These are phyloP conservation scores for Pocillopora damicornis DNA, from an alignment of 64 coral and sea anemone genomes.

Conservation along the genomic window DNA sequence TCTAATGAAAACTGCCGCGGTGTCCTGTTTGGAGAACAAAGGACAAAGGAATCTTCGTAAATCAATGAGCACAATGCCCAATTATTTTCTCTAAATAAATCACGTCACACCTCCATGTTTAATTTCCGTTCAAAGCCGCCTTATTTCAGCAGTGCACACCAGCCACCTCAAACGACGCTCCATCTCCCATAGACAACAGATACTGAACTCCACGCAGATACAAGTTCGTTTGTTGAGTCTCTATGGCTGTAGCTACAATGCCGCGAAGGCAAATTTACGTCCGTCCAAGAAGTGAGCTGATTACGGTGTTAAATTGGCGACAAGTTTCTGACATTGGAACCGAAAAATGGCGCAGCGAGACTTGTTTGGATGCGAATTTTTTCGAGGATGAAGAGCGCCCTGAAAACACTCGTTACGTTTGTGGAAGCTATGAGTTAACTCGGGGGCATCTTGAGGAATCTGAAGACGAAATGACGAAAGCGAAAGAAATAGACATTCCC, in stretches of 20 bases:
- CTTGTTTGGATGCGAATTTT: conserved; percentile 24
- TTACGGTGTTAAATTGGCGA: conserved; percentile 23
- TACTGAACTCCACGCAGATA: neutral
- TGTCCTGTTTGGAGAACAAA: conserved; percentile 14
- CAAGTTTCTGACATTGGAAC: conserved; percentile 5
- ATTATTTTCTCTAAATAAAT: conserved; percentile 15
- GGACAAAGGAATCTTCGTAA: conserved; percentile 15
- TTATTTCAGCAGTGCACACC: too few relatives aligned
- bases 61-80: conserved; percentile 4
- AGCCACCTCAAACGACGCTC: neutral
- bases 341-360: conserved; percentile 1
- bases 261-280: conserved; percentile 27
- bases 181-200: neutral
- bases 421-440: conserved; percentile 32
- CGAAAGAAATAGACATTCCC: neutral
- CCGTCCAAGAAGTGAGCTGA: conserved; percentile 10
- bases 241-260: neutral
- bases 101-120: conserved; percentile 28
- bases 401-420: neutral
- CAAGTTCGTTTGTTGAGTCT: neutral
- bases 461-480: neutral
- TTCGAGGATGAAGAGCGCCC: neutral
- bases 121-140: conserved; percentile 5
- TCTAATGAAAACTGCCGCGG: neutral
- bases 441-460: neutral